Evolutionary conservation across 2,797 vertebrate species (phyloP), one percentile per base, ranked within the genome.

Genomic region (Tenualosa thibaudeaui): DNA sequence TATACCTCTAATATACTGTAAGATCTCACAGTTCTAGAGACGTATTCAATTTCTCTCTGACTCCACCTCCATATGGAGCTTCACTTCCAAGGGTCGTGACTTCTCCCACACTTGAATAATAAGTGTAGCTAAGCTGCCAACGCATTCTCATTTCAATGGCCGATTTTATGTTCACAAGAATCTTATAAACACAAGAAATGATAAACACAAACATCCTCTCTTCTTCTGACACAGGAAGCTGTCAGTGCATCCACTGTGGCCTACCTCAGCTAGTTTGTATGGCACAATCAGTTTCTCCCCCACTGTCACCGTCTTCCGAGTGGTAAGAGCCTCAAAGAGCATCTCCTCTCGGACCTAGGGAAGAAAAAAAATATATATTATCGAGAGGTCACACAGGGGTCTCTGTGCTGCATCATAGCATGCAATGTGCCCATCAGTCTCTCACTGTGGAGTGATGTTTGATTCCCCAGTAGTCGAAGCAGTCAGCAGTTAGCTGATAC

Each of bases 231-330:
- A 7, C 37, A 43, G 37, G 37, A 75, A 17, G 68, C 19, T 5
- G 54, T 56, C 54, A 3, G 54, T 22, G 54, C 40, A 9, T 24
- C 71, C 68, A 43, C 8, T 40, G 15, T 8, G 60, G 46, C 92
- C 95, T 91, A 99, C 98, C 97, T 99, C 98, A 49, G 97, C 91
- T 58, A 99, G 92, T 85, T 96, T 99, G 91, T 99, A 99, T 0
- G 98, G 98, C 83, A 99, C 94, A 40, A 99, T 97, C 89, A 99
- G 95, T 94, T 96, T 99, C 93, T 99, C 98, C 87, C 98, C 98
- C 51, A 99, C 98, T 0, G 98, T 99, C 60, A 99, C 96, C 0
- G 98, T 99, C 93, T 98, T 99, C 86, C 98, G 94, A 0, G 98
- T 99, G 10, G 98, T 98, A 90, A 99, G 91, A 40, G 98, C 98